phyloP scores from a whole-genome alignment of 2,113 vertebrate genomes.

The Mobula birostris region DNA sequence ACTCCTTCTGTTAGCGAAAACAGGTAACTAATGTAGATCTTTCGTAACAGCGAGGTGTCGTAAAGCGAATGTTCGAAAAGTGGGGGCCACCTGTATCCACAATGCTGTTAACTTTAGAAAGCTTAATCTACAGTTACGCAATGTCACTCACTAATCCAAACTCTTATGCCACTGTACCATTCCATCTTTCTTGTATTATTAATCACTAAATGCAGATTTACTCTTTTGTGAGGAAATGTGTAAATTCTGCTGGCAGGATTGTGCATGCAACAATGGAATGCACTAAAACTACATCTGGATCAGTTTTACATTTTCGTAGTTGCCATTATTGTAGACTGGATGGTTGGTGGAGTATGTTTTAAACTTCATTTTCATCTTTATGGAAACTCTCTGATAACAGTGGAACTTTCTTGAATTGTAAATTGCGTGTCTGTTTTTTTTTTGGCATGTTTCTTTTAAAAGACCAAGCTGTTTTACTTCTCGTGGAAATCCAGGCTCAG shows the following conservation, averaged over 20 bases:
- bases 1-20: no score
- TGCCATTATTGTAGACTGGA: neutral
- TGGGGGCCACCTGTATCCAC: no score
- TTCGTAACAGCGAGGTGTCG: no score
- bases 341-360: neutral
- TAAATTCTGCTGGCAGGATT: neutral
- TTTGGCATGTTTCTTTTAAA: neutral
- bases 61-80: no score
- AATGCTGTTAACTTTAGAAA: neutral
- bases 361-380: neutral
- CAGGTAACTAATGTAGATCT: no score
- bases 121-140: neutral
- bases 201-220: neutral
- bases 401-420: neutral
- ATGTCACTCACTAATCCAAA: no score
- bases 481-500: neutral
- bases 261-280: neutral
- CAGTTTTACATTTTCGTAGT: neutral
- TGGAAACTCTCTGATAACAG: neutral
- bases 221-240: neutral
- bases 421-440: neutral
- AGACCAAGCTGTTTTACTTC: neutral
- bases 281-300: neutral
- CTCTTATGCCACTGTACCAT: no score
- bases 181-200: no score